A percentile compares a stretch with the other conserved stretches of the same genome.
Evolutionary conservation across 2,888 invertebrate species (phyloP).

Genomic region (Amblyteles armatorius): DNA sequence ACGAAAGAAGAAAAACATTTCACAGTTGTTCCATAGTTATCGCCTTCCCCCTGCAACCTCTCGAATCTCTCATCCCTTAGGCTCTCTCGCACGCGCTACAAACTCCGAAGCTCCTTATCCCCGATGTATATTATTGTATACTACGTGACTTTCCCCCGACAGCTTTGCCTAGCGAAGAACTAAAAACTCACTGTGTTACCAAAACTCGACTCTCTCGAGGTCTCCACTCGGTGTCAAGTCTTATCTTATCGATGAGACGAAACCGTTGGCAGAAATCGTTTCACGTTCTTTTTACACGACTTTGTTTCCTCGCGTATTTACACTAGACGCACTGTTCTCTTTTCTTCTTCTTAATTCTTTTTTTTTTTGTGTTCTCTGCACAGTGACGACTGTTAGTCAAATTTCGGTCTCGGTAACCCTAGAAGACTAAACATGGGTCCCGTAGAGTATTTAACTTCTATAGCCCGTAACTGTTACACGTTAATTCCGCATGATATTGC

Average conservation of each 20-base stretch:
- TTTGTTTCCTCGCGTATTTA: slow-evolving; percentile 20
- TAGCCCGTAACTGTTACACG: not conserved
- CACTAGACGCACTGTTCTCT: slow-evolving; percentile 16
- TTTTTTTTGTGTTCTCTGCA: not conserved
- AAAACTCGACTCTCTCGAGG: slow-evolving; percentile 45
- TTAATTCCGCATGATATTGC: not conserved
- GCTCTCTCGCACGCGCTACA: slow-evolving; percentile 10
- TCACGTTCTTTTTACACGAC: slow-evolving; percentile 49
- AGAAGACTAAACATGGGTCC: not conserved
- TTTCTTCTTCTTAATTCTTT: not conserved
- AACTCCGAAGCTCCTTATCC: not conserved
- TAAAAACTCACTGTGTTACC: slow-evolving; percentile 42
- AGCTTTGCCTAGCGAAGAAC: slow-evolving; percentile 19
- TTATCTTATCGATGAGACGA: slow-evolving; percentile 63
- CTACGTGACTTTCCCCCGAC: not conserved
- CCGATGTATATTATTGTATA: not conserved
- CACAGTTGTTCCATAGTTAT: not conserved
- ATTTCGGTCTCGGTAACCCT: not conserved
- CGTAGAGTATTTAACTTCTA: not conserved
- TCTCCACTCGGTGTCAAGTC: slow-evolving; percentile 52
- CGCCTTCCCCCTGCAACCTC: slow-evolving; percentile 16
- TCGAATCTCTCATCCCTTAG: slow-evolving; percentile 35
- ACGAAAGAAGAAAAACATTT: slow-evolving; percentile 31
- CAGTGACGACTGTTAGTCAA: not conserved
- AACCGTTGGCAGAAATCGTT: slow-evolving; percentile 42